phyloP scores from a whole-genome alignment of 2,113 vertebrate genomes.

The Corythoichthys intestinalis region DNA sequence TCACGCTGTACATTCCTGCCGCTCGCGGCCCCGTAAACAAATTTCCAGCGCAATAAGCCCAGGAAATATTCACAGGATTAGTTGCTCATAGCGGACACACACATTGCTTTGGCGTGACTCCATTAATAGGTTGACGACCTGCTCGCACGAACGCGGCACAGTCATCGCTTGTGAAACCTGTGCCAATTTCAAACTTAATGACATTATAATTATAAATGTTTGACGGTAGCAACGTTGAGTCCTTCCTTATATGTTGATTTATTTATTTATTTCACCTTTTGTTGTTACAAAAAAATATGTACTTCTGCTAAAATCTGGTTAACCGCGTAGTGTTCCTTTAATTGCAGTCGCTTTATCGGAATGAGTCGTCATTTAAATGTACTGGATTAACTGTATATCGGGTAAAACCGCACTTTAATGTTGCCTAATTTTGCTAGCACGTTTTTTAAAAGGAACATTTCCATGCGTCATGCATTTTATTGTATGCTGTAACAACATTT shows the following conservation, averaged over 20 bases:
- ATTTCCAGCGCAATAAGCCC: slow-evolving; percentile 1
- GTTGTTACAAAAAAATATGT: background rate
- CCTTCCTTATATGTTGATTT: background rate
- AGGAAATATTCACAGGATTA: background rate
- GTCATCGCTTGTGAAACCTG: background rate
- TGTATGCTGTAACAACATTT: slow-evolving; percentile 17
- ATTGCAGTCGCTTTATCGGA: background rate
- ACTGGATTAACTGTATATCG: background rate
- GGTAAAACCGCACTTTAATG: background rate
- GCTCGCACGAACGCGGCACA: background rate
- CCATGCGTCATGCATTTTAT: background rate
- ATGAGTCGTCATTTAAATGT: background rate
- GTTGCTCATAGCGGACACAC: slow-evolving; percentile 1
- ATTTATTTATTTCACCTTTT: background rate
- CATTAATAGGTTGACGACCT: background rate
- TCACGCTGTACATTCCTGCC: slow-evolving; percentile 27
- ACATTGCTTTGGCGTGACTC: background rate
- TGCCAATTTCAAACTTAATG: background rate
- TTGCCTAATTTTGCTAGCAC: background rate
- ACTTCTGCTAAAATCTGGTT: background rate
- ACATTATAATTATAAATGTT: background rate
- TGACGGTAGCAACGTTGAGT: background rate
- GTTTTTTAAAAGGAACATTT: background rate
- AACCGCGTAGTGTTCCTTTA: background rate
- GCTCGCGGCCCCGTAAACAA: background rate